Conservation (phyloP, 2,797 vertebrate genomes). For the Halcyon leucocephala region DNA sequence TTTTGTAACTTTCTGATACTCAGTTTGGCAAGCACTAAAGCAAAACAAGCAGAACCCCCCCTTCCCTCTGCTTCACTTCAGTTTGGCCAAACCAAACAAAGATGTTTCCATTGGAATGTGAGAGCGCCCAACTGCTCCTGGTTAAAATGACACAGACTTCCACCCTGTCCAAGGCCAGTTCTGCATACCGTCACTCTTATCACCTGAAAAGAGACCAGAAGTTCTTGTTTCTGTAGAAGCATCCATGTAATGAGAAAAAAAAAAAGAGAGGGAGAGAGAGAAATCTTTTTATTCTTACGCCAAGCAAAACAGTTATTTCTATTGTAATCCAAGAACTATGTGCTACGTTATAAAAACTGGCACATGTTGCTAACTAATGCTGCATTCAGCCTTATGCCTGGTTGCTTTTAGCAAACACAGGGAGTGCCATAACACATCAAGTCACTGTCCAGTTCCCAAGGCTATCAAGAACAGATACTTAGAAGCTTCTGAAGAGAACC, state of each 20-base stretch:
- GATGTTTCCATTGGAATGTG: slow-evolving; percentile 44
- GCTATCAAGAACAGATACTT: not conserved
- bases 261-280: too few relatives aligned
- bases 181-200: slow-evolving; percentile 44
- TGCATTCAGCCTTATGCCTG: not conserved
- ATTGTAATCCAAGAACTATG: slow-evolving; percentile 44
- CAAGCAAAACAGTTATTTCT: slow-evolving; percentile 71
- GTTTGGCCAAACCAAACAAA: slow-evolving; percentile 58
- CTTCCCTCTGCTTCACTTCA: not conserved
- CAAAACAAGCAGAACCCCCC: not conserved
- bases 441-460: not conserved
- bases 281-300: slow-evolving; percentile 53
- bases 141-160: slow-evolving; percentile 7
- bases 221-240: slow-evolving; percentile 42
- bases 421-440: not conserved
- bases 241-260: not conserved
- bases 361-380: not conserved
- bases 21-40: not conserved
- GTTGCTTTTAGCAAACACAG: not conserved
- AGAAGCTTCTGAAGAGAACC: not conserved
- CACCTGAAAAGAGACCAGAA: slow-evolving; percentile 58
- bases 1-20: slow-evolving; percentile 13
- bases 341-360: slow-evolving; percentile 4
- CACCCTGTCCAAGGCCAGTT: not conserved
- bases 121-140: not conserved